These are phyloP conservation scores for Drosophila peninsularis DNA, from an alignment of 2,888 invertebrate species.

Conservation along the genomic window DNA sequence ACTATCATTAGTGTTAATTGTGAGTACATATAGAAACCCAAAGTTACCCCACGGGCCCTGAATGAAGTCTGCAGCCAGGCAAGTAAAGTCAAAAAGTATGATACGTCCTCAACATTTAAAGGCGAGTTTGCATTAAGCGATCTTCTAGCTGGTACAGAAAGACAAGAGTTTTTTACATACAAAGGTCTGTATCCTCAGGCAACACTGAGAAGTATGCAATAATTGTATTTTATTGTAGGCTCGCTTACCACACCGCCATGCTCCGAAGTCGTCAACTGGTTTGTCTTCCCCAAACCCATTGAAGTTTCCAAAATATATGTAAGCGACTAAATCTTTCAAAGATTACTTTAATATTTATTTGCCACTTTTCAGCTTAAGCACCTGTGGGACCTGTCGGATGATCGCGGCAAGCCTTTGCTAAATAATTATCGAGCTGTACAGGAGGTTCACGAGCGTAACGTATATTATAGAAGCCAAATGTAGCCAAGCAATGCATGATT, in stretches of 20 bases:
- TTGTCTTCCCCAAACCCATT: constrained; percentile 57
- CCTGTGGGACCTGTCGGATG: constrained; percentile 57
- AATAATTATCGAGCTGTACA: constrained; percentile 62
- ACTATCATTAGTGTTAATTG: background rate
- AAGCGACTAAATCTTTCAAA: background rate
- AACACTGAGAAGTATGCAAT: background rate
- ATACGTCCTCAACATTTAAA: constrained; percentile 19
- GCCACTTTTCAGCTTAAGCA: constrained; percentile 36
- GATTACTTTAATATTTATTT: background rate
- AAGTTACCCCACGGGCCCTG: constrained; percentile 18
- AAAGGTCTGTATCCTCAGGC: constrained; percentile 30
- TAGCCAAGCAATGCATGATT: too few relatives aligned
- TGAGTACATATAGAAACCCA: constrained; percentile 4
- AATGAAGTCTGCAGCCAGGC: constrained; percentile 39
- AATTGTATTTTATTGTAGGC: constrained; percentile 31
- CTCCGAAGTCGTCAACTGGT: constrained; percentile 59
- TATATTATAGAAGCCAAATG: constrained; percentile 32
- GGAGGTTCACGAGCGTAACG: constrained; percentile 13
- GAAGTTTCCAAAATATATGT: constrained; percentile 48
- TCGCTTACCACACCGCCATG: constrained; percentile 69
- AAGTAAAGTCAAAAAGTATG: constrained; percentile 17
- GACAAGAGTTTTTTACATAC: constrained; percentile 53
- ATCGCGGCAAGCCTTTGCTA: constrained; percentile 37
- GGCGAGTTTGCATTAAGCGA: constrained; percentile 40
- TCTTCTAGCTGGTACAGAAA: constrained; percentile 35